phyloP scores from a whole-genome alignment of 2,797 vertebrate genomes.

The Crocodylus rhombifer region DNA sequence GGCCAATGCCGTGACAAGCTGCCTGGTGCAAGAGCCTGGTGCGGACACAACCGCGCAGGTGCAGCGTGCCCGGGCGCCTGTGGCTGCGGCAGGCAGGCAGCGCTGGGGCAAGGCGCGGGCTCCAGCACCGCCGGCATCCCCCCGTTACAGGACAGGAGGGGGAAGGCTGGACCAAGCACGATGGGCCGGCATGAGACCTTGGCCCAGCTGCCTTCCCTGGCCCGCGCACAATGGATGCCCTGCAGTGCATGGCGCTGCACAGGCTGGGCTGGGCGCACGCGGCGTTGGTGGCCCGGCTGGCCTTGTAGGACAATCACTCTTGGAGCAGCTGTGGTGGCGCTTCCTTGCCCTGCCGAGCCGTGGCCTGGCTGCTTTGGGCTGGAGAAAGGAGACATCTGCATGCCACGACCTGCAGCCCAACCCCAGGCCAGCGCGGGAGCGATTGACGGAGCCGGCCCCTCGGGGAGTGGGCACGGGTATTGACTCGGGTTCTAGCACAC shows the following conservation, averaged over 20 bases:
- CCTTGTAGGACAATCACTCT: too few species aligned
- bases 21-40: background rate
- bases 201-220: background rate
- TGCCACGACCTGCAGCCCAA: background rate
- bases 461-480: background rate
- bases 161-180: background rate
- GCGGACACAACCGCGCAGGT: too few species aligned
- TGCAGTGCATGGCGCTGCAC: too few species aligned
- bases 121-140: too few species aligned
- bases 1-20: constrained; percentile 67
- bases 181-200: too few species aligned
- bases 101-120: rapidly evolving
- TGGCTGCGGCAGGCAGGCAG: background rate
- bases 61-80: too few species aligned
- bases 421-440: background rate
- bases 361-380: too few species aligned
- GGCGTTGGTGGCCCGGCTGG: too few species aligned
- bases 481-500: constrained; percentile 51
- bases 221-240: too few species aligned
- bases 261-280: too few species aligned
- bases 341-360: background rate
- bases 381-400: rapidly evolving
- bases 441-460: constrained; percentile 20
- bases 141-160: rapidly evolving
- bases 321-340: background rate